Base-by-base conservation (phyloP, 2,113 vertebrate species). In the Vimba vimba region DNA sequence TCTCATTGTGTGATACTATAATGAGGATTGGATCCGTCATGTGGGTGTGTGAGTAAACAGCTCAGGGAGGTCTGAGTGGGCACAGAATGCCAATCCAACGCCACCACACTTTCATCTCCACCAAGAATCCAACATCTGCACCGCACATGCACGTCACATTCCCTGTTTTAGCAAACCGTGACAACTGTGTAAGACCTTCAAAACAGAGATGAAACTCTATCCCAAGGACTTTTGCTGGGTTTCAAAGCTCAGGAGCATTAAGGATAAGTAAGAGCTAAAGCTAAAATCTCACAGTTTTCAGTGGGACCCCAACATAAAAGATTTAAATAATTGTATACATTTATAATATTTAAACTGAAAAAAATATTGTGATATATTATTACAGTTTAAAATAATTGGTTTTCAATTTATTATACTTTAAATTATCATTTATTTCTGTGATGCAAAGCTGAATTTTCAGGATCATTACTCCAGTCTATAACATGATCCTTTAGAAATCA, bases 111-210 rank as follows among this genome's bases (percentile, higher is more conserved):
- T 64, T 83, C 79, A 78, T 36, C 64, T 27, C 19, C 64, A 36
- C 8, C 39, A 52, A 4, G 57, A 85, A 43, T 27, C 69, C 2
- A 74, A 81, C 89, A 90, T 88, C 89, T 88, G 89, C 68, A 47
- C 13, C 12, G 59, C 87, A 90, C 79, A 79, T 90, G 85, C 43
- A 82, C 25, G 36, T 68, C 15, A 59, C 77, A 86, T 88, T 86
- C 85, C 69, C 83, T 59, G 19, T 74, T 64, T 55, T 57, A 85
- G 71, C 33, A 68, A 64, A 87, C 73, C 82, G 52, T 85, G 88
- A 80, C 85, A 52, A 66, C 78, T 59, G 71, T 55, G 45, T 79
- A 64, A 79, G 79, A 83, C 27, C 36, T 81, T 50, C 27, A 33
- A 52, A 86, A 78, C 57, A 75, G 23, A 66, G 52, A 57, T 30